Evolutionary conservation across 2,797 vertebrate species (phyloP).

Genomic region (Xerus rutilus): DNA sequence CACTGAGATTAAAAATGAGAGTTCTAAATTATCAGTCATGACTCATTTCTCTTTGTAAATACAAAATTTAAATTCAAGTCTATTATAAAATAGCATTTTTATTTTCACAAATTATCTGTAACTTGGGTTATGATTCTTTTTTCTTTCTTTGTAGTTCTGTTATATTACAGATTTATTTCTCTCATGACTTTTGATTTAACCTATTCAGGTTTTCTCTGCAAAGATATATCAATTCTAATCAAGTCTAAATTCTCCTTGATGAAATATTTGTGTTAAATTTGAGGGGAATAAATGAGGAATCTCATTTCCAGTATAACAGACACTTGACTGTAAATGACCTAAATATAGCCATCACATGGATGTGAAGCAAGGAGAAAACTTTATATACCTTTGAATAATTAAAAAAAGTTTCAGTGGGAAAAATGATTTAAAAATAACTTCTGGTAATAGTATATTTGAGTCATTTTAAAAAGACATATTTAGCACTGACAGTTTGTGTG

Average conservation of each 20-base stretch:
- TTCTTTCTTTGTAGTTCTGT: background rate
- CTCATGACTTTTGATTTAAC: background rate
- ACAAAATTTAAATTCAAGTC: constrained; percentile 34
- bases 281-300: background rate
- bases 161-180: constrained; percentile 51
- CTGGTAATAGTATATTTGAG: constrained; percentile 16
- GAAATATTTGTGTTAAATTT: constrained; percentile 61
- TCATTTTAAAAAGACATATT: background rate
- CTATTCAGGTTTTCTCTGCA: constrained; percentile 24
- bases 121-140: background rate
- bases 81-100: constrained; percentile 37
- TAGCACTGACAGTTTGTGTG: background rate
- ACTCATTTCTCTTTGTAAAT: constrained; percentile 16
- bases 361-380: background rate
- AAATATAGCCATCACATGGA: background rate
- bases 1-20: constrained; percentile 18
- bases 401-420: background rate
- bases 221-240: constrained; percentile 53
- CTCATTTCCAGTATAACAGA: constrained; percentile 25
- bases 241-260: constrained; percentile 42
- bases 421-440: background rate
- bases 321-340: background rate
- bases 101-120: background rate
- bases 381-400: background rate
- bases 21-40: constrained; percentile 34